phyloP scores from a whole-genome alignment of 2,888 invertebrate species.

The Conus canariensis region DNA sequence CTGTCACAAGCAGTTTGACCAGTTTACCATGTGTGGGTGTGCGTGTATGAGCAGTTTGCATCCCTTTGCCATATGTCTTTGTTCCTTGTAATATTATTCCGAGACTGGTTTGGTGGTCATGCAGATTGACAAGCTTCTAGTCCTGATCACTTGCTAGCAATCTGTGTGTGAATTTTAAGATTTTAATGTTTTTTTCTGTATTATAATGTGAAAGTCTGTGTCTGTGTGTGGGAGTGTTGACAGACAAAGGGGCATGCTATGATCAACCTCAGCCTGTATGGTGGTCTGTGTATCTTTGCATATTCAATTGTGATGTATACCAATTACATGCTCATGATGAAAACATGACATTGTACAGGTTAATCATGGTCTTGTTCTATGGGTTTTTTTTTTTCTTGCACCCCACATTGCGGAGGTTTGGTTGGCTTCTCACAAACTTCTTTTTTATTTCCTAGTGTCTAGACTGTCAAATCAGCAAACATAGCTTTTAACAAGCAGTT shows the following conservation, averaged over 20 bases:
- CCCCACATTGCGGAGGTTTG: neutral
- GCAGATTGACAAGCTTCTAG: constrained; percentile 12
- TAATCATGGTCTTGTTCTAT: neutral
- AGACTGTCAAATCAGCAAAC: neutral
- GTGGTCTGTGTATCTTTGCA: neutral
- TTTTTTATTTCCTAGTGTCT: neutral
- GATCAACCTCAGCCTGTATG: neutral
- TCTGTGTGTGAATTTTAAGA: neutral
- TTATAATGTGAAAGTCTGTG: neutral
- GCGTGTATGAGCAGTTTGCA: neutral
- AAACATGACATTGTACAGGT: neutral
- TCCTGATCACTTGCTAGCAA: constrained; percentile 14
- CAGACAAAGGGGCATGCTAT: no score
- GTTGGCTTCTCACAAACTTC: neutral
- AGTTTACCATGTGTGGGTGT: neutral
- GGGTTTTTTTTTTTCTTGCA: neutral
- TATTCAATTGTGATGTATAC: neutral
- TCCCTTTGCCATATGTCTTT: neutral
- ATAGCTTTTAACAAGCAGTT: no score
- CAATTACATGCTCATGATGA: neutral
- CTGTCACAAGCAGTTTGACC: neutral
- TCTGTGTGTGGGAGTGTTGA: constrained; percentile 2
- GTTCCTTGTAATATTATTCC: neutral
- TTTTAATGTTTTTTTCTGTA: neutral
- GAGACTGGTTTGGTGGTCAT: neutral